These are phyloP conservation scores for Drosophila emarginata DNA, from an alignment of 2,888 invertebrate species.

Conservation along the genomic window DNA sequence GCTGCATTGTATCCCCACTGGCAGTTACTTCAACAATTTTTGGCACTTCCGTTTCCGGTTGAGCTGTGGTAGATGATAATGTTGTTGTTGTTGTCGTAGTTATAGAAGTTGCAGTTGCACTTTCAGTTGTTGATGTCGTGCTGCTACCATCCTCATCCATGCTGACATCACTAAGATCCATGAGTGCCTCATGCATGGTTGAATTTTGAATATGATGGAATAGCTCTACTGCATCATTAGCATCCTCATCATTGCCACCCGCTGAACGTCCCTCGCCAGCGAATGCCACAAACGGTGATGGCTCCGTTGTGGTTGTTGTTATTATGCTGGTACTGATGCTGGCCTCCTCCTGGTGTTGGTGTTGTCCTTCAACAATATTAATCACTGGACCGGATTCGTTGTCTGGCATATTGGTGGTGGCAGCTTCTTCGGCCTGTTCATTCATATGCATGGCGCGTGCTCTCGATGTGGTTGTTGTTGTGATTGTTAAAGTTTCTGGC, in stretches of 20 bases:
- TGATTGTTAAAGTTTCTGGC: constrained; percentile 43
- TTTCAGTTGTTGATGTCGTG: constrained; percentile 16
- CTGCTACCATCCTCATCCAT: constrained; percentile 84
- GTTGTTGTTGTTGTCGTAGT: constrained; percentile 28
- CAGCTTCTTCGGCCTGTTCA: constrained; percentile 46
- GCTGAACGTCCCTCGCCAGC: constrained; percentile 76
- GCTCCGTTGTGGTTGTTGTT: constrained; percentile 41
- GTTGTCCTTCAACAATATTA: constrained; percentile 77
- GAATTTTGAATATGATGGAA: constrained; percentile 50
- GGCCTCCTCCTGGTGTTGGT: constrained; percentile 46
- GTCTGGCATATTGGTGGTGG: constrained; percentile 48
- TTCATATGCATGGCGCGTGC: constrained; percentile 80
- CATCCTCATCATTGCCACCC: constrained; percentile 60
- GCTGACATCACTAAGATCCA: constrained; percentile 90
- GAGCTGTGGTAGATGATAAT: constrained; percentile 45
- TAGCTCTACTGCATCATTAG: constrained; percentile 51
- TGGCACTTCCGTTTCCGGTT: constrained; percentile 67
- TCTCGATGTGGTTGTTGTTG: constrained; percentile 57
- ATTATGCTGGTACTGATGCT: constrained; percentile 34
- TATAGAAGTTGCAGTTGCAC: too few species aligned
- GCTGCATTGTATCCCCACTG: constrained; percentile 71
- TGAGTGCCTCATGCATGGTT: constrained; percentile 62
- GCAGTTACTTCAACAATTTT: constrained; percentile 80
- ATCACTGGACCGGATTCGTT: constrained; percentile 59
- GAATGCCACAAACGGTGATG: constrained; percentile 59